phyloP scores from a whole-genome alignment of 2,113 vertebrate species.

The Dinomys branickii region DNA sequence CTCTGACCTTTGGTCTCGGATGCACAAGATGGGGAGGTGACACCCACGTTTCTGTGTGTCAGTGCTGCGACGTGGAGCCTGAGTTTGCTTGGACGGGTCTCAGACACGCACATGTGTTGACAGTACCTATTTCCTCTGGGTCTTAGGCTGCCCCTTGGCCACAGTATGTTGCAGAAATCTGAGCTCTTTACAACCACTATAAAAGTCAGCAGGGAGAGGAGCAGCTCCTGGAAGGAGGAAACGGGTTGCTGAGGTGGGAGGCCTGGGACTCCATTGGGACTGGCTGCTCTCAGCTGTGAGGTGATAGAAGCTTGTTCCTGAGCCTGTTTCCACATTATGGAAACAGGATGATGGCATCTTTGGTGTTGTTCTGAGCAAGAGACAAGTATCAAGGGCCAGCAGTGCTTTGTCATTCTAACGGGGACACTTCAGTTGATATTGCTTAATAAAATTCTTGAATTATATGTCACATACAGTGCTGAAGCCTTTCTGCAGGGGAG shows the following conservation, averaged over 20 bases:
- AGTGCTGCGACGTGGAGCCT: constrained; percentile 48
- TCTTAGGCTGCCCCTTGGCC: fast-evolving
- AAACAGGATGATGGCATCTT: fast-evolving
- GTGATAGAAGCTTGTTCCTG: not conserved
- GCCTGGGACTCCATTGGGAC: fast-evolving
- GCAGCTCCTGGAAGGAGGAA: not conserved
- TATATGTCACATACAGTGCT: not conserved
- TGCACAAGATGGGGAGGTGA: not conserved
- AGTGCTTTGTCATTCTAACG: fast-evolving
- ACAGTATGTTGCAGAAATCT: not conserved
- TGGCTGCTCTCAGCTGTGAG: fast-evolving
- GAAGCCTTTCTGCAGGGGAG: constrained; percentile 55
- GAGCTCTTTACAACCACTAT: not conserved
- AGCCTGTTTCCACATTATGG: not conserved
- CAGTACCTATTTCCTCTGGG: fast-evolving
- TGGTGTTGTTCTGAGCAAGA: fast-evolving
- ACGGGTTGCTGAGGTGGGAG: fast-evolving
- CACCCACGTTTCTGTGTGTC: constrained; percentile 34
- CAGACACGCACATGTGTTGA: fast-evolving
- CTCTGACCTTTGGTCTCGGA: constrained; percentile 73
- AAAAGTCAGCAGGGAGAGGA: fast-evolving
- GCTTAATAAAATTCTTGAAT: not conserved
- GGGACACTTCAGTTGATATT: not conserved
- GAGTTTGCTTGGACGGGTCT: not conserved
- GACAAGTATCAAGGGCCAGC: fast-evolving